Conservation (phyloP, 2,797 vertebrate species). For the Buphagus erythrorhynchus region DNA sequence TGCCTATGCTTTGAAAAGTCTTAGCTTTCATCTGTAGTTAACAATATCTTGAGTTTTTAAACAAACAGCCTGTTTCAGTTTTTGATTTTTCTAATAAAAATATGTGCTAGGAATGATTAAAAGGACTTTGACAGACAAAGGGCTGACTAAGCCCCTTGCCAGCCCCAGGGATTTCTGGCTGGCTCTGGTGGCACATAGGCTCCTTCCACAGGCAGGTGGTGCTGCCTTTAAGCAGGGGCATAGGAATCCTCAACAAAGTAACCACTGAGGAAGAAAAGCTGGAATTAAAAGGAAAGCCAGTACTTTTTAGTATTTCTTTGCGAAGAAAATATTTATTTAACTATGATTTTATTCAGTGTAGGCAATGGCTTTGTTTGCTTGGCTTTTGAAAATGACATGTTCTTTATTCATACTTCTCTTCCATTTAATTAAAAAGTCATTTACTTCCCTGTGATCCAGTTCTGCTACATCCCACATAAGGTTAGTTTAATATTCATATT, state of each 20-base stretch:
- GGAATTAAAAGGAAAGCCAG: not conserved
- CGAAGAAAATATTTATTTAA: not conserved
- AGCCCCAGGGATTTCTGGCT: not conserved
- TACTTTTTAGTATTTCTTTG: not conserved
- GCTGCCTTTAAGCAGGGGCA: not conserved
- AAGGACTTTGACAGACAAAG: not conserved
- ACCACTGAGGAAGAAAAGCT: not conserved
- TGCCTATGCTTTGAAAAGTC: slow-evolving; percentile 10
- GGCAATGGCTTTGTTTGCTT: not conserved
- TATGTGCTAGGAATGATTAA: not conserved
- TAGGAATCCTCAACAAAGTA: not conserved
- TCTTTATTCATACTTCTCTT: not conserved
- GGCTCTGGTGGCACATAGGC: not conserved
- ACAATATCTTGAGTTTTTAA: not conserved
- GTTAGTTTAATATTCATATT: not conserved
- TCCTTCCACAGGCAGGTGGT: not conserved
- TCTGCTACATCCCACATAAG: not conserved
- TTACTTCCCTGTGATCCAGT: not conserved
- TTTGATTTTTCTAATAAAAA: not conserved
- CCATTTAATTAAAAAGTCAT: not conserved
- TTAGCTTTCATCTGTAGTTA: slow-evolving; percentile 13
- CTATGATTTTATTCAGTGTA: not conserved
- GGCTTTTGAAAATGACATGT: not conserved
- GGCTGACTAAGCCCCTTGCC: not conserved
- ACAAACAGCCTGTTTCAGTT: not conserved